Base-by-base conservation (phyloP, 1,140 invertebrate species). In the Achroia grisella region DNA sequence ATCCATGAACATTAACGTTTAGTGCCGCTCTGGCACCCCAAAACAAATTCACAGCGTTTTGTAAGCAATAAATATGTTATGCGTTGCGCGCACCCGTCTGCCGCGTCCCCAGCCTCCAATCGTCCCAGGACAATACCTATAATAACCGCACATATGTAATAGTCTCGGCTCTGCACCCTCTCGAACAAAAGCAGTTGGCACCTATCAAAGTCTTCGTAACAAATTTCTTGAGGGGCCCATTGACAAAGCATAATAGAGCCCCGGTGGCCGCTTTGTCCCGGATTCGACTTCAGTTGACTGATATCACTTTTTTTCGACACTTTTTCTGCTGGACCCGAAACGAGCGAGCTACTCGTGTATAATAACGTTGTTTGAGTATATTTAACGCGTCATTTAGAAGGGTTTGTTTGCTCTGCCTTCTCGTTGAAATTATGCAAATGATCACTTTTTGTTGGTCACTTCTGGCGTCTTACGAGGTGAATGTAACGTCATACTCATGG, bases 211-310 rank as follows among this genome's bases (percentile, higher is more conserved):
- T 65, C 59, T 67, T 68, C 55, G 59, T 71, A 72, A 76, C 77
- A 76, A 78, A 73, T 78, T 81, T 76, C 74, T 78, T 76, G 66
- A 67, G 70, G 62, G 67, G 48, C 48, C 69, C 70, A 76, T 72
- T 72, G 60, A 80, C 36, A 49, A 47, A 14, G 35, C 30, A 68
- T 56, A 72, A 75, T 75, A 52, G 62, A 59, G 45, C 56, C 62
- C 60, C 59, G 65, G 71, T 71, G 62, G 65, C 43, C 62, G 39
- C 56, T 65, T 72, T 78, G 67, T 74, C 62, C 39, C 39, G 40
- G 11, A 28, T 36, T 6, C 17, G 44, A 49, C 51, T 57, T 69
- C 64, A 63, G 62, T 58, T 72, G 69, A 73, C 62, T 69, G 57
- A 68, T 74, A 61, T 23, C 61, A 12, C 35, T 49, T 73, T 72